These are phyloP conservation scores for Stictonetta naevosa DNA, from an alignment of 2,113 vertebrate genomes.

Conservation along the genomic window DNA sequence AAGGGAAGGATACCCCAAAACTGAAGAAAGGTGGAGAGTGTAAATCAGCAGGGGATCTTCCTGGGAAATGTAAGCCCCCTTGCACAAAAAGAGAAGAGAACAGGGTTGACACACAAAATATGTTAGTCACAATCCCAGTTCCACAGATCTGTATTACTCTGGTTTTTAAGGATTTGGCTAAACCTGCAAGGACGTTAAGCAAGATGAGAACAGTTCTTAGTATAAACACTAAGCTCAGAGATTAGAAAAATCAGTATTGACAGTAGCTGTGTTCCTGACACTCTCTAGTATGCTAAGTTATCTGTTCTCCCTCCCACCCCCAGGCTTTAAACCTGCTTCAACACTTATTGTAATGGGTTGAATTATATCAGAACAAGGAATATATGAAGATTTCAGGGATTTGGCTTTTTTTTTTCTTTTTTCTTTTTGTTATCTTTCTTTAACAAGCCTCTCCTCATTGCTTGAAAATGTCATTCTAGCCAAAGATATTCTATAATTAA, in stretches of 20 bases:
- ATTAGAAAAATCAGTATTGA: slow-evolving; percentile 22
- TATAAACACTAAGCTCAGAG: not conserved
- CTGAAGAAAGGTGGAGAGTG: not conserved
- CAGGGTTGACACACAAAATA: not conserved
- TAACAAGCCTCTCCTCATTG: not conserved
- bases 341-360: not conserved
- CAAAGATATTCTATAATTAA: slow-evolving; percentile 62
- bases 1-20: not conserved
- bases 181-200: not conserved
- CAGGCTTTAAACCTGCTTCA: slow-evolving; percentile 20
- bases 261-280: not conserved
- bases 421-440: not conserved
- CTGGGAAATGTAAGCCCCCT: not conserved
- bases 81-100: not conserved
- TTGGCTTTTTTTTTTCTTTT: not conserved
- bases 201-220: not conserved
- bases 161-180: not conserved
- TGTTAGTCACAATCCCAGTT: not conserved
- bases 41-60: not conserved
- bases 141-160: not conserved
- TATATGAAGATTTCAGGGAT: not conserved
- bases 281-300: not conserved
- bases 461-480: slow-evolving; percentile 54
- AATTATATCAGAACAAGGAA: slow-evolving; percentile 5
- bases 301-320: not conserved